Evolutionary conservation across 2,888 invertebrate genomes (phyloP).

Genomic region (Dilophus febrilis): DNA sequence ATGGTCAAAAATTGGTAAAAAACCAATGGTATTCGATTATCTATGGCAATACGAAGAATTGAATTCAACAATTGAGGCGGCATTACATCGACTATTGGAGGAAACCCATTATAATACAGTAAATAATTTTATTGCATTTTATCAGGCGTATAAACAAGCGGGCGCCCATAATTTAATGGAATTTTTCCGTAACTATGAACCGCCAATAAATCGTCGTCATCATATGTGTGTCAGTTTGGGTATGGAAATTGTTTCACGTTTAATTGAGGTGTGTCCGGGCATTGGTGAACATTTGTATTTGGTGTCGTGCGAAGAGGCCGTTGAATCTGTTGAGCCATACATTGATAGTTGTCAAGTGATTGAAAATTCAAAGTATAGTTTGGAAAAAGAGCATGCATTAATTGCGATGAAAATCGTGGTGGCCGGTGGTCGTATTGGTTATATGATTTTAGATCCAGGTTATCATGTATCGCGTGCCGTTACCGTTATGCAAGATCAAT

Average conservation of each 20-base stretch:
- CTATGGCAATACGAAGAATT: slow-evolving; percentile 56
- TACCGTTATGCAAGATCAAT: slow-evolving; percentile 70
- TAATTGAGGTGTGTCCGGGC: slow-evolving; percentile 50
- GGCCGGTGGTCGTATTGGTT: slow-evolving; percentile 54
- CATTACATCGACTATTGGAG: slow-evolving; percentile 62
- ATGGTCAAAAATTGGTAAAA: slow-evolving; percentile 39
- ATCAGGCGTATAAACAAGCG: slow-evolving; percentile 42
- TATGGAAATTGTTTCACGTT: slow-evolving; percentile 54
- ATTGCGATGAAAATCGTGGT: slow-evolving; percentile 58
- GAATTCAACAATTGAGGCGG: slow-evolving; percentile 59
- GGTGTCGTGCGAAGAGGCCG: slow-evolving; percentile 78
- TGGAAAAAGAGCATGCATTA: slow-evolving; percentile 79
- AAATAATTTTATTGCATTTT: slow-evolving; percentile 59
- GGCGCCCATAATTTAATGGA: slow-evolving; percentile 46
- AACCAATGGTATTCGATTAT: slow-evolving; percentile 20
- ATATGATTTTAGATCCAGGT: slow-evolving; percentile 75
- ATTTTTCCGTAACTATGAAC: slow-evolving; percentile 60
- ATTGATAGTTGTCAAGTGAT: slow-evolving; percentile 35
- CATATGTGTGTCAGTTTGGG: slow-evolving; percentile 83
- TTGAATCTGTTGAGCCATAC: slow-evolving; percentile 41
- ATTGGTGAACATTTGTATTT: slow-evolving; percentile 49
- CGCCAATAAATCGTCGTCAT: slow-evolving; percentile 58
- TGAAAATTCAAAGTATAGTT: slow-evolving; percentile 26
- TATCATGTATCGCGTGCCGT: slow-evolving; percentile 77
- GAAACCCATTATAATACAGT: slow-evolving; percentile 81